Evolutionary conservation across 1,140 invertebrate genomes (phyloP).

Genomic region (Trinorchestia longiramus): DNA sequence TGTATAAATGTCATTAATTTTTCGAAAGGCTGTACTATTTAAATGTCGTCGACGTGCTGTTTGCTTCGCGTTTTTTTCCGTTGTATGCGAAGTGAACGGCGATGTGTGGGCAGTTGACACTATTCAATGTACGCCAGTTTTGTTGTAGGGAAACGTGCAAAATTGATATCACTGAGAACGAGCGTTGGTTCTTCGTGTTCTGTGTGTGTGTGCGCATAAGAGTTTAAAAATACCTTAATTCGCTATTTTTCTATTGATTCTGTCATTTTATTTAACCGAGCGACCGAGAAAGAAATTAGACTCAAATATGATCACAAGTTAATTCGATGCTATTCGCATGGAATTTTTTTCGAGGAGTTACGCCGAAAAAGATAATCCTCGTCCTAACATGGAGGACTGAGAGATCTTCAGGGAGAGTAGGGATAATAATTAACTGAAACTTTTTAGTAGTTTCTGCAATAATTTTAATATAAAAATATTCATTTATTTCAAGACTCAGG

Average conservation of each 20-base stretch:
- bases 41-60: not conserved
- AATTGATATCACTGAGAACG: not conserved
- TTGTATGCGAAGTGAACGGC: not conserved
- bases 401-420: no score
- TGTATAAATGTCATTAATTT: not conserved
- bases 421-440: no score
- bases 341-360: no score
- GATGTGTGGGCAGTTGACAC: not conserved
- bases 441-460: no score
- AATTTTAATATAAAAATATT: no score
- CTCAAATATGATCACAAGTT: no score
- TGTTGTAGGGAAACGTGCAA: not conserved
- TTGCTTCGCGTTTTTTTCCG: not conserved
- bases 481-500: no score
- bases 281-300: no score
- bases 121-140: not conserved
- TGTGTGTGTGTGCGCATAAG: not conserved
- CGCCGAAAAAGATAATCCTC: no score
- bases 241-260: not conserved
- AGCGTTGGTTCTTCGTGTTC: not conserved
- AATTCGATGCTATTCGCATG: no score
- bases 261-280: no score
- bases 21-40: not conserved
- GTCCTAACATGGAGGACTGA: no score
- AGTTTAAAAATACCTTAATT: not conserved